Conservation (phyloP, 2,113 vertebrate genomes). For the Xenopus laevis region DNA sequence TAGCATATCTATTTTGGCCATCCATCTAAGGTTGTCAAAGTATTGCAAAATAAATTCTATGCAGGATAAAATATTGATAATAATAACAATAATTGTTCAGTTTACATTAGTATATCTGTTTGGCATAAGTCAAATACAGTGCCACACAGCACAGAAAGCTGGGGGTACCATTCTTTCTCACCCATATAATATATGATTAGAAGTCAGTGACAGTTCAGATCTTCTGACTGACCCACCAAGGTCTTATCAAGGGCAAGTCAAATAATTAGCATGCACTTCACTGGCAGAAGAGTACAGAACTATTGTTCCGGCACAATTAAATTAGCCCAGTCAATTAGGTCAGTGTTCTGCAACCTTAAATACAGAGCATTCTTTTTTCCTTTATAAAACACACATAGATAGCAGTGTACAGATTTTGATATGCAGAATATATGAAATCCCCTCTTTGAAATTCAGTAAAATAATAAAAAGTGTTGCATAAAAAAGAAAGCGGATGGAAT, state of each 20-base stretch:
- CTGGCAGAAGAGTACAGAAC: conserved; percentile 75
- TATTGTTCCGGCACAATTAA: conserved; percentile 93
- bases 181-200: conserved; percentile 95
- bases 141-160: conserved; percentile 78
- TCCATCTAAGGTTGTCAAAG: no score
- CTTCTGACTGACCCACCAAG: conserved; percentile 93
- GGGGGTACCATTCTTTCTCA: conserved; percentile 82
- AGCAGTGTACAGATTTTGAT: background rate
- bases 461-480: no score
- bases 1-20: no score
- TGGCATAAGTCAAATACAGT: conserved; percentile 87
- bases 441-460: no score
- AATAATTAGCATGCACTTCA: conserved; percentile 95
- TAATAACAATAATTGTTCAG: conserved; percentile 53
- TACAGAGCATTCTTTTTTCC: conserved; percentile 60
- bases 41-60: no score
- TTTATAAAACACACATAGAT: conserved; percentile 3
- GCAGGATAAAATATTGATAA: no score
- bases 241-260: conserved; percentile 89
- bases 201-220: conserved; percentile 98
- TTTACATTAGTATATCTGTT: conserved; percentile 81
- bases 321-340: conserved; percentile 92
- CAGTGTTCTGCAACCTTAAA: conserved; percentile 82
- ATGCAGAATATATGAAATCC: no score
- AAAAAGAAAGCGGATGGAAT: no score